phyloP scores from a whole-genome alignment of 2,113 vertebrate genomes.

The Haemorhous mexicanus region DNA sequence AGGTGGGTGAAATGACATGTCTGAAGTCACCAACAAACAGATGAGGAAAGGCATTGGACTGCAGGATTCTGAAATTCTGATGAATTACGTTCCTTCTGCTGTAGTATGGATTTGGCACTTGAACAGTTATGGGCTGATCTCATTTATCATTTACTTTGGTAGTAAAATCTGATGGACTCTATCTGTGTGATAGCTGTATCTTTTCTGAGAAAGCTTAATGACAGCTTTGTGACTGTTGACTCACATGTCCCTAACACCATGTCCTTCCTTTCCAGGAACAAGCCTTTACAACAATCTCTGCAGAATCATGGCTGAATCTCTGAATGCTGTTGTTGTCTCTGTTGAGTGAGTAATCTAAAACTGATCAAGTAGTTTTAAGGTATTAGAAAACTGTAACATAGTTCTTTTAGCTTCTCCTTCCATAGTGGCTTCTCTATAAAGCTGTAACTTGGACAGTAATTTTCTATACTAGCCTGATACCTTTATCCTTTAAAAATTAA shows the following conservation, averaged over 20 bases:
- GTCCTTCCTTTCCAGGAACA: conserved; percentile 75
- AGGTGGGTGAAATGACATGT: background rate
- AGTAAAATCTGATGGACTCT: background rate
- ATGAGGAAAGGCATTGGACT: background rate
- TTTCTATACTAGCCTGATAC: background rate
- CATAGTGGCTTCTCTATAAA: background rate
- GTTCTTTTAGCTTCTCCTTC: background rate
- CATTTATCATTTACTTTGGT: background rate
- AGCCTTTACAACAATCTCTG: conserved; percentile 87
- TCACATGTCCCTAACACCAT: background rate
- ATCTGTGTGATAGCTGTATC: background rate
- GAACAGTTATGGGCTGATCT: background rate
- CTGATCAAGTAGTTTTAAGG: background rate
- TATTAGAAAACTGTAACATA: background rate
- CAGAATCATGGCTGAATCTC: conserved; percentile 83
- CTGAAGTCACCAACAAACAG: background rate
- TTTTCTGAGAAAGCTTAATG: background rate
- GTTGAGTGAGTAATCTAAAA: conserved; percentile 85
- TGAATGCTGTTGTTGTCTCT: conserved; percentile 89
- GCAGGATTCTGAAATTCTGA: background rate
- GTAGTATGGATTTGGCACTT: background rate
- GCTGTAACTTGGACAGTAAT: background rate
- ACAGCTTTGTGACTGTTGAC: background rate
- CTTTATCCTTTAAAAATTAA: background rate
- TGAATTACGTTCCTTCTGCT: background rate